Evolutionary conservation across 2,113 vertebrate genomes (phyloP), one percentile per base, ranked within the genome.

Genomic region (Psilopsiagon aurifrons): DNA sequence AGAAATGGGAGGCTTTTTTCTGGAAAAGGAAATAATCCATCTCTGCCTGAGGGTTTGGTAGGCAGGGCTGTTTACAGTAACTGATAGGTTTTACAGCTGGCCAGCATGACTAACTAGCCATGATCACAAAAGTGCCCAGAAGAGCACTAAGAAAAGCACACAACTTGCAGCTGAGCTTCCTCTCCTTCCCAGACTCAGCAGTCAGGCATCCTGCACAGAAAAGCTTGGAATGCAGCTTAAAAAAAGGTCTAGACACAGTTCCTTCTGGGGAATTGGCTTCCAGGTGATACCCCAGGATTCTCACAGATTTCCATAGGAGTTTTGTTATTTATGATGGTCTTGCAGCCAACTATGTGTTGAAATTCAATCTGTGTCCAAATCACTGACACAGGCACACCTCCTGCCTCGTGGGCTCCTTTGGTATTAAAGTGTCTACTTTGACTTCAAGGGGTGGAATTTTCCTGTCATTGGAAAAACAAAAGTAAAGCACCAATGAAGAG

Each of bases 401-500:
- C 83, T 83, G 73, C 60, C 66, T 57, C 3, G 0, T 9, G 73
- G 31, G 66, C 31, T 92, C 39, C 59, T 88, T 57, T n/a, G 79
- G 28, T 78, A 49, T 77, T 44, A 51, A 92, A 54, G 64, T 10
- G 0, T 49, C 69, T 90, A 5, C 47, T 86, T 86, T n/a, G 62
- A 75, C 39, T 76, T 80, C 83, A 62, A 89, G 44, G 68, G 66
- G 20, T 44, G 84, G 74, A 95, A 82, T 7, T 31, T 82, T 49
- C 81, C 83, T 76, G 74, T 41, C 62, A 31, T 17, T 54, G 80
- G 88, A 68, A 91, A 91, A 76, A 60, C 31, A 57, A 91, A 16
- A 91, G 47, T 86, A 76, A 97, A 96, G 95, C 95, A 97, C 94
- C 96, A 95, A 86, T 14, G 57, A 91, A 96, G 86, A 93, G 92